A percentile compares a stretch with the other conserved stretches of the same genome.
These are phyloP conservation scores for Aplochiton taeniatus DNA, from an alignment of 2,797 vertebrate genomes.

Conservation along the genomic window DNA sequence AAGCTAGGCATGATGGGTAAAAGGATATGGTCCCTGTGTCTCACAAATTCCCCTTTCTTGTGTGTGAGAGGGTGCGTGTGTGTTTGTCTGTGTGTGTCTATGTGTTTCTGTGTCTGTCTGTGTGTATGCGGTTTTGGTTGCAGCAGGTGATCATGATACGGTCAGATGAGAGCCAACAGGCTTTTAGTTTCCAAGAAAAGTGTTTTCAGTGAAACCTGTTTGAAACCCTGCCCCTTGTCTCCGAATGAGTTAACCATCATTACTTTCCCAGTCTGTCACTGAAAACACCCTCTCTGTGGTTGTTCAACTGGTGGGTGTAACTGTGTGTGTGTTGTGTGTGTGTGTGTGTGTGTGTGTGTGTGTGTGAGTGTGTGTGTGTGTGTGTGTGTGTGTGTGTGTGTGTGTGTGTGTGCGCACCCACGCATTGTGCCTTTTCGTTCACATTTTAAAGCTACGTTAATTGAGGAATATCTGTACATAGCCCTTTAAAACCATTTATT, in stretches of 20 bases:
- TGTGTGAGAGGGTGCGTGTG: neutral
- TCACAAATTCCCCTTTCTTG: neutral
- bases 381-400: neutral
- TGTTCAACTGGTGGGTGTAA: too few species aligned
- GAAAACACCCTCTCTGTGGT: neutral
- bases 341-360: too few species aligned
- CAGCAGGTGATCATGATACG: conserved; percentile 8
- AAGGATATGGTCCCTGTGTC: neutral
- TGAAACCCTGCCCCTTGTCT: conserved; percentile 13
- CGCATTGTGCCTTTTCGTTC: too few species aligned
- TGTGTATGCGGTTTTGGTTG: neutral
- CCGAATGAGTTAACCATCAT: neutral
- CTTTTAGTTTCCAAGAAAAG: conserved; percentile 23
- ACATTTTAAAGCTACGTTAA: too few species aligned
- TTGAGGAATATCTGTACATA: too few species aligned
- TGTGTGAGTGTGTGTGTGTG: too few species aligned
- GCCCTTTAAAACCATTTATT: too few species aligned
- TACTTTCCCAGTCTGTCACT: neutral
- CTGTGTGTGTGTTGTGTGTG: neutral
- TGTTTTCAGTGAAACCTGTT: conserved; percentile 48
- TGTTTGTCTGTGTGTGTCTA: neutral
- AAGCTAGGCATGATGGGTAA: neutral
- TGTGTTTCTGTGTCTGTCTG: neutral
- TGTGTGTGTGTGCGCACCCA: neutral
- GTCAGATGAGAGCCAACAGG: conserved; percentile 29